Base-by-base conservation (phyloP, 1,140 invertebrate species). In the Zaprionus inermis region DNA sequence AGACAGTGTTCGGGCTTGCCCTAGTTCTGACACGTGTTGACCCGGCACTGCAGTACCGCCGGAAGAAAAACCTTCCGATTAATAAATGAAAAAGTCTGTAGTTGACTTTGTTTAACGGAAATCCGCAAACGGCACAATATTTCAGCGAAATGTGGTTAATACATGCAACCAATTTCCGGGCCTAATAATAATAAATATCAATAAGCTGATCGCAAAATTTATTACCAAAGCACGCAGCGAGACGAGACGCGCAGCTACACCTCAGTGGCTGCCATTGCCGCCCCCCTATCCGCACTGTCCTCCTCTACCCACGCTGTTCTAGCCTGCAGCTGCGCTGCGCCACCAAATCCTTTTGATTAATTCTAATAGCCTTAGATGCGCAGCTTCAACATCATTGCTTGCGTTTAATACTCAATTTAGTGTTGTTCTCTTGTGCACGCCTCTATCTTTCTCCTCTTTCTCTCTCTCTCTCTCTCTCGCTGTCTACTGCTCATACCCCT, bases 171-270 rank as follows among this genome's bases (percentile, higher is more conserved):
- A 79, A 81, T 86, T 86, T 81, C 82, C 82, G 78, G 75, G 71
- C 46, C 82, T 81, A 86, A 86, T 86, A 79, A 86, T 86, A 86
- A 86, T n/a, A n/a, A n/a, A 86, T 86, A 86, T 86, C 82, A 86
- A 86, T 86, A 86, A 86, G 82, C 78, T n/a, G n/a, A n/a, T n/a
- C n/a, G n/a, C n/a, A 79, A 78, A 86, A 86, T 86, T 86, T 86
- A 86, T 86, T 79, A 54, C 72, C 78, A 61, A 84, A 81, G 69
- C 82, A 85, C 66, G 88, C 68, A 63, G 61, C 57, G 59, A 63
- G 69, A 36, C 18, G 52, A 34, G 14, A 10, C 44, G 14, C 7
- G 5, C 12, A 38, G 71, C 63, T 72, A 66, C 66, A n/a, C n/a
- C 65, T 49, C 24, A 20, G 36, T 38, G 14, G 5, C 36, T 38